Conservation (phyloP, 1,140 invertebrate species). For the Procambarus clarkii region DNA sequence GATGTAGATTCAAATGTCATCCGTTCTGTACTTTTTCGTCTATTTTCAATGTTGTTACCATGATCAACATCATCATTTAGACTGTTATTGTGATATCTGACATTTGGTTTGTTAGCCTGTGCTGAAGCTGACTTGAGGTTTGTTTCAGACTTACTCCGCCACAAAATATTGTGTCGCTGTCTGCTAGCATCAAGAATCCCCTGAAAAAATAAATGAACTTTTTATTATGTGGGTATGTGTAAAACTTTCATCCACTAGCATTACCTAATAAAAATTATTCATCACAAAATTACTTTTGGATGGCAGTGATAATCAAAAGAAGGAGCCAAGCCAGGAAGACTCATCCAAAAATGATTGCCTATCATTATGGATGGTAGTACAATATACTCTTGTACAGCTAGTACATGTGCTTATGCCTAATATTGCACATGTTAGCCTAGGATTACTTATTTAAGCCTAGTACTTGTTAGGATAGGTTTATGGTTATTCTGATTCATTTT, state of each 20-base stretch:
- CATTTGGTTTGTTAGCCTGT: slow-evolving; percentile 26
- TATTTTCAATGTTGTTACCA: neutral
- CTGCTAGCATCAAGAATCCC: slow-evolving; percentile 97
- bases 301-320: too few species aligned
- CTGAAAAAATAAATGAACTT: slow-evolving; percentile 73
- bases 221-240: too few species aligned
- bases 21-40: slow-evolving; percentile 40
- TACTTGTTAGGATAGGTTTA: too few species aligned
- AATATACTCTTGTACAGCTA: too few species aligned
- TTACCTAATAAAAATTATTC: neutral
- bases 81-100: slow-evolving; percentile 16
- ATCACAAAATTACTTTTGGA: slow-evolving; percentile 20
- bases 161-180: slow-evolving; percentile 92
- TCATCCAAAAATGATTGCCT: too few species aligned
- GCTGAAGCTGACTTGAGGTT: slow-evolving; percentile 64
- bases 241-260: too few species aligned
- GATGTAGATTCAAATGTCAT: slow-evolving; percentile 30
- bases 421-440: too few species aligned
- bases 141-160: slow-evolving; percentile 91
- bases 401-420: too few species aligned
- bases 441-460: too few species aligned
- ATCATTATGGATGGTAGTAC: too few species aligned
- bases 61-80: slow-evolving; percentile 1
- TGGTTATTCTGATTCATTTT: too few species aligned
- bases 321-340: too few species aligned